Evolutionary conservation across 2,113 vertebrate species (phyloP).

Genomic region (Takifugu bimaculatus): DNA sequence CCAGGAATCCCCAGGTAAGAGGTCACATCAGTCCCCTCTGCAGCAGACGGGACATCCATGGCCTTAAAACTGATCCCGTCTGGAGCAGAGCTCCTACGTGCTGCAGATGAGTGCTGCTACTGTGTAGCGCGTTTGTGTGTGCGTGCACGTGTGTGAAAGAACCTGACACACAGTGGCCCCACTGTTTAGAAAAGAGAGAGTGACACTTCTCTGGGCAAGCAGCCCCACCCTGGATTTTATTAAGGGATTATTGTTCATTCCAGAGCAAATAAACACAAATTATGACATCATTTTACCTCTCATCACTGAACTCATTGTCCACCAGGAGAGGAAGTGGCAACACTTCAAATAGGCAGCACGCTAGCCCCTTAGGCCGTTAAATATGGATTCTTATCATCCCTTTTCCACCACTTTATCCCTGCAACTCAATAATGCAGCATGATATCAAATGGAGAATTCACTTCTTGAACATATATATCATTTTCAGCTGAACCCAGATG

Average conservation of each 20-base stretch:
- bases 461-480: too few relatives aligned
- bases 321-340: conserved; percentile 27
- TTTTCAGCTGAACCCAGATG: neutral
- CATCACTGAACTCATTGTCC: conserved; percentile 22
- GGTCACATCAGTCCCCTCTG: too few relatives aligned
- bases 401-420: too few relatives aligned
- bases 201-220: conserved; percentile 51
- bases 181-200: conserved; percentile 50
- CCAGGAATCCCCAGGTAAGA: too few relatives aligned
- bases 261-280: conserved; percentile 42
- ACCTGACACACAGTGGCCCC: conserved; percentile 41
- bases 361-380: neutral
- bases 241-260: conserved; percentile 58
- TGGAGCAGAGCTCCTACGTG: too few relatives aligned
- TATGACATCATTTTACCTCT: conserved; percentile 35
- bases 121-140: neutral
- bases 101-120: too few relatives aligned
- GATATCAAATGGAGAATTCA: too few relatives aligned
- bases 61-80: too few relatives aligned
- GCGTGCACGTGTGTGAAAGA: conserved; percentile 4
- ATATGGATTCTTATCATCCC: neutral
- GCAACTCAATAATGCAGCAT: too few relatives aligned
- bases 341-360: conserved; percentile 9
- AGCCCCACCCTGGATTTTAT: conserved; percentile 68
- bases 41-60: too few relatives aligned